Conservation (phyloP, 1,140 invertebrate species). For the Antheraea pernyi region DNA sequence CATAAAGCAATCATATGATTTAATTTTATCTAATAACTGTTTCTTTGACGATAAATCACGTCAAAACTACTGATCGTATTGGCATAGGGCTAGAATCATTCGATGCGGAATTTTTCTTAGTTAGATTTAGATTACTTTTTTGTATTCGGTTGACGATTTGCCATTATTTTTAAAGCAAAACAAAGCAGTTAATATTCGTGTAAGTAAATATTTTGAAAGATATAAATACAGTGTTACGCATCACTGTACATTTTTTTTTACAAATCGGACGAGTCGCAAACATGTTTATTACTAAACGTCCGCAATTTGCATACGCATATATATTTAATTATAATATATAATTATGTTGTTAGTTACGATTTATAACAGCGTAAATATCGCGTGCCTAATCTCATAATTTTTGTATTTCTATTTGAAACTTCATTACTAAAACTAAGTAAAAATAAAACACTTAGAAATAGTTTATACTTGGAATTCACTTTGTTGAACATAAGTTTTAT, state of each 20-base stretch:
- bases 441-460: background rate
- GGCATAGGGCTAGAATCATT: too few species aligned
- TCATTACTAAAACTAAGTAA: background rate
- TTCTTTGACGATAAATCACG: too few species aligned
- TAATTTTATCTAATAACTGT: too few species aligned
- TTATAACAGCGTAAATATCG: background rate
- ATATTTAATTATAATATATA: background rate
- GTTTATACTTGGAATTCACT: background rate
- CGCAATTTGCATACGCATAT: constrained; percentile 18
- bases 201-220: background rate
- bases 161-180: too few species aligned
- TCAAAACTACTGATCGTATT: too few species aligned
- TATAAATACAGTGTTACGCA: background rate
- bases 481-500: background rate
- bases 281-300: background rate
- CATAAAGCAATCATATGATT: too few species aligned
- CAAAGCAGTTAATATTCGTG: too few species aligned
- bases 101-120: too few species aligned
- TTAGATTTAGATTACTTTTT: too few species aligned
- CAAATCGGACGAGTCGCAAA: background rate
- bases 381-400: background rate
- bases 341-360: background rate
- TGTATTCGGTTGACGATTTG: too few species aligned
- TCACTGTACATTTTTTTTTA: background rate
- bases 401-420: background rate